Conservation (phyloP, 2,888 invertebrate species). For the Tuberolachnus salignus region DNA sequence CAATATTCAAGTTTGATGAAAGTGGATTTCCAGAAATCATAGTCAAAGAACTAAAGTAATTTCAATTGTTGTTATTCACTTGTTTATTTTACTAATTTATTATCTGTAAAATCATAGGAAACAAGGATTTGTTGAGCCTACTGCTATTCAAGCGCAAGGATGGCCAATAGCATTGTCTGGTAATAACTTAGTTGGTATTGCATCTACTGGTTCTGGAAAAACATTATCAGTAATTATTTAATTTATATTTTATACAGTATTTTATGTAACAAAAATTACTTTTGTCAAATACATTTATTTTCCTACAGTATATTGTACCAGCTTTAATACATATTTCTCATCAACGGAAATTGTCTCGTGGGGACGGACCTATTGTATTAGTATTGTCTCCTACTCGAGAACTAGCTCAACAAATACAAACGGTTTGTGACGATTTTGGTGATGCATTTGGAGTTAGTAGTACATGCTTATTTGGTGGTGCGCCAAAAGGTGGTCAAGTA, state of each 20-base stretch:
- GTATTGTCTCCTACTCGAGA: slow-evolving; percentile 90
- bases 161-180: slow-evolving; percentile 96
- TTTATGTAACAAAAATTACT: background rate
- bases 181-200: slow-evolving; percentile 92
- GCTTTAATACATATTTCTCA: slow-evolving; percentile 94
- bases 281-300: slow-evolving; percentile 12
- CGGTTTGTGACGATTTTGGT: slow-evolving; percentile 92
- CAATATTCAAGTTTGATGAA: slow-evolving; percentile 87
- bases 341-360: slow-evolving; percentile 81
- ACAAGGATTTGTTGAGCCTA: slow-evolving; percentile 85
- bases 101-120: slow-evolving; percentile 65
- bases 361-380: slow-evolving; percentile 92
- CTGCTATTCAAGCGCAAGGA: slow-evolving; percentile 94
- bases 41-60: slow-evolving; percentile 62
- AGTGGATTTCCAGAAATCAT: slow-evolving; percentile 85
- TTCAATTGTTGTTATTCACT: background rate
- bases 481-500: slow-evolving; percentile 91
- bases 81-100: slow-evolving; percentile 11
- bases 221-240: slow-evolving; percentile 71
- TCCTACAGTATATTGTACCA: slow-evolving; percentile 76
- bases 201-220: slow-evolving; percentile 92
- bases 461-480: slow-evolving; percentile 97
- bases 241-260: background rate
- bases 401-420: slow-evolving; percentile 88
- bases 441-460: slow-evolving; percentile 84